Evolutionary conservation across 2,797 vertebrate genomes (phyloP).

Genomic region (Psittacula derbiana): DNA sequence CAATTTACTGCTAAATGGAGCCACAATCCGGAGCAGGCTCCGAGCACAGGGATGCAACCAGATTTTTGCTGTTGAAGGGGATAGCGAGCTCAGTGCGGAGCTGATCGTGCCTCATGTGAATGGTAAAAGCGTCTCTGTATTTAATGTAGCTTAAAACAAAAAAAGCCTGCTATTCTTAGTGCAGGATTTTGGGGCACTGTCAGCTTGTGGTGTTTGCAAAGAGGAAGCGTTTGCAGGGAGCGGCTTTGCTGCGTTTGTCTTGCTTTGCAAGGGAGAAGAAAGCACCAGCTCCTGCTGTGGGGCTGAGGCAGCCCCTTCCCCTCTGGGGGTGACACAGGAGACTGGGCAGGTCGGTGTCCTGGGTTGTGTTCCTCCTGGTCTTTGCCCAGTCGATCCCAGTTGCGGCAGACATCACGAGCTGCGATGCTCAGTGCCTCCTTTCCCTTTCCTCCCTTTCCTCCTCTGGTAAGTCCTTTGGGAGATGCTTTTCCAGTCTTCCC

Average conservation of each 20-base stretch:
- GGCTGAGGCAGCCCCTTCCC: background rate
- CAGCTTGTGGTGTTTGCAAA: background rate
- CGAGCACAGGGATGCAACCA: fast-evolving
- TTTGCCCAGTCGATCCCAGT: background rate
- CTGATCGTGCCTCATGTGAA: background rate
- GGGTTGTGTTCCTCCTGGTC: background rate
- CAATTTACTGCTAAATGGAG: background rate
- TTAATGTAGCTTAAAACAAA: background rate
- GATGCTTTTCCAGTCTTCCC: background rate
- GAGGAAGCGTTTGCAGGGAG: background rate
- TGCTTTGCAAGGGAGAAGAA: background rate
- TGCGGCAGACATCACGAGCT: fast-evolving
- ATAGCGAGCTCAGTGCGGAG: background rate
- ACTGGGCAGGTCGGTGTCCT: background rate
- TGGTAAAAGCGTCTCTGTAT: background rate
- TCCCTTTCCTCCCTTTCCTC: background rate
- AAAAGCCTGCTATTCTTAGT: background rate
- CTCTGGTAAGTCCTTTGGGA: background rate
- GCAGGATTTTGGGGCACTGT: background rate
- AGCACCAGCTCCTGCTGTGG: background rate
- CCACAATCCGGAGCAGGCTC: fast-evolving
- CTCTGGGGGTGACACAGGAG: background rate
- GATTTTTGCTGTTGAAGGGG: background rate
- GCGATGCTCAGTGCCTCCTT: background rate
- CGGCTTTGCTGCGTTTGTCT: background rate